Conservation (phyloP, 2,113 vertebrate genomes). For the Ciconia maguari region DNA sequence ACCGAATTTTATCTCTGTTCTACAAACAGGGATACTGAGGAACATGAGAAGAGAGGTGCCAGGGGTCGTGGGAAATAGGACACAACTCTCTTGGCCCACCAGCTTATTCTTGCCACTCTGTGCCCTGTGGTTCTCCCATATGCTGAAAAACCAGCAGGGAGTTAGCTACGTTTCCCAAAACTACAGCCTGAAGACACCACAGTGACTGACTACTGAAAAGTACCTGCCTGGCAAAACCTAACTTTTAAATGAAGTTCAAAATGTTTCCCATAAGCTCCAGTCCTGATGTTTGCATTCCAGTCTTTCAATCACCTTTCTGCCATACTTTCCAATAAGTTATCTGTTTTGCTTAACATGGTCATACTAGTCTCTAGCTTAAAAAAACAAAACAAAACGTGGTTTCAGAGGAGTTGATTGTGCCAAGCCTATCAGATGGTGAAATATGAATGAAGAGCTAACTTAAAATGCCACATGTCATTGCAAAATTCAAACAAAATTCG, state of each 20-base stretch:
- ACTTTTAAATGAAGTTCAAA: neutral
- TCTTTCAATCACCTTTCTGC: neutral
- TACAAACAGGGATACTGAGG: neutral
- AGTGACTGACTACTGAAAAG: neutral
- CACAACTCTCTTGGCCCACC: neutral
- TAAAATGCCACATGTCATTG: neutral
- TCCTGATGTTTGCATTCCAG: neutral
- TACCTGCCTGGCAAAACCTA: neutral
- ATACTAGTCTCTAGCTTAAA: neutral
- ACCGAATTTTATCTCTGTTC: conserved; percentile 31
- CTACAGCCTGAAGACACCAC: neutral
- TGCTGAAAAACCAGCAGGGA: neutral
- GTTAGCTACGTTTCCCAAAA: neutral
- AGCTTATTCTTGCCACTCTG: neutral
- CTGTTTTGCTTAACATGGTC: neutral
- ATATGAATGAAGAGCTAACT: neutral
- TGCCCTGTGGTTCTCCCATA: neutral
- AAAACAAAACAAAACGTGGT: neutral
- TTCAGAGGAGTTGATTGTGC: neutral
- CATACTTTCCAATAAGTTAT: neutral
- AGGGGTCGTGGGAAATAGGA: conserved; percentile 39
- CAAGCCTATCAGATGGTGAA: neutral
- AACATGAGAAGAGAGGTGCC: neutral
- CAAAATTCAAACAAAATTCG: neutral
- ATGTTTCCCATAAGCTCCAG: neutral